Evolutionary conservation across 2,797 vertebrate genomes (phyloP).

Genomic region (Gymnoscopelus microlampas): DNA sequence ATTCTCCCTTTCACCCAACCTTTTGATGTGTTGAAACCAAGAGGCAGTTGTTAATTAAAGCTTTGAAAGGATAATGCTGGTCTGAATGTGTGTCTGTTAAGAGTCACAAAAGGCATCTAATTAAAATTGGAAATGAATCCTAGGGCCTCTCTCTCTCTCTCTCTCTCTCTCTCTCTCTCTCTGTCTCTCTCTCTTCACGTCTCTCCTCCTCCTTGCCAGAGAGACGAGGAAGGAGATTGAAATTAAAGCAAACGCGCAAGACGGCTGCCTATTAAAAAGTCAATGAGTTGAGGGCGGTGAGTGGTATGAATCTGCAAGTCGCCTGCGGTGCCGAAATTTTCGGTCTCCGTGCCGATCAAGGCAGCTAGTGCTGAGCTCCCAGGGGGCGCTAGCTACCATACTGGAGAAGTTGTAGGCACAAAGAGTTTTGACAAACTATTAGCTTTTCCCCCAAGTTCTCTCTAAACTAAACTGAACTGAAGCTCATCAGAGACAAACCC

Average conservation of each 20-base stretch:
- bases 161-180: constrained; percentile 8
- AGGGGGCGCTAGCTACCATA: background rate
- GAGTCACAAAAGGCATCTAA: constrained; percentile 79
- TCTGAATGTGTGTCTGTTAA: constrained; percentile 76
- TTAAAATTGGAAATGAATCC: constrained; percentile 83
- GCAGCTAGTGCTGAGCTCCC: constrained; percentile 8
- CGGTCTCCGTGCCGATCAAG: constrained; percentile 28
- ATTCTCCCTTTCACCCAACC: constrained; percentile 35
- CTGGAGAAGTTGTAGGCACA: constrained; percentile 34
- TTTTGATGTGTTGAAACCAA: constrained; percentile 82
- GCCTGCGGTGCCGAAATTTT: constrained; percentile 49
- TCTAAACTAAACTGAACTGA: background rate
- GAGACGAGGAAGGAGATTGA: constrained; percentile 65
- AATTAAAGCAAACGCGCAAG: constrained; percentile 64
- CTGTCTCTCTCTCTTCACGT: constrained; percentile 28
- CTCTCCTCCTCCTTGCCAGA: constrained; percentile 53
- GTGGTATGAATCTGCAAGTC: constrained; percentile 28
- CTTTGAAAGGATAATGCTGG: constrained; percentile 79
- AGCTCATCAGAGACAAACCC: constrained; percentile 15
- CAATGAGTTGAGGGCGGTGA: constrained; percentile 61
- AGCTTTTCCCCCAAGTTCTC: constrained; percentile 18
- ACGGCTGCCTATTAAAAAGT: constrained; percentile 66
- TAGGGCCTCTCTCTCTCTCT: constrained; percentile 46
- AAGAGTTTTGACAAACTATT: constrained; percentile 14
- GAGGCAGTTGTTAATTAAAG: constrained; percentile 83